Percentiles rank a stretch among this genome's conserved stretches.
Evolutionary conservation across 2,113 vertebrate genomes (phyloP).

Genomic region (Chloroceryle aenea): DNA sequence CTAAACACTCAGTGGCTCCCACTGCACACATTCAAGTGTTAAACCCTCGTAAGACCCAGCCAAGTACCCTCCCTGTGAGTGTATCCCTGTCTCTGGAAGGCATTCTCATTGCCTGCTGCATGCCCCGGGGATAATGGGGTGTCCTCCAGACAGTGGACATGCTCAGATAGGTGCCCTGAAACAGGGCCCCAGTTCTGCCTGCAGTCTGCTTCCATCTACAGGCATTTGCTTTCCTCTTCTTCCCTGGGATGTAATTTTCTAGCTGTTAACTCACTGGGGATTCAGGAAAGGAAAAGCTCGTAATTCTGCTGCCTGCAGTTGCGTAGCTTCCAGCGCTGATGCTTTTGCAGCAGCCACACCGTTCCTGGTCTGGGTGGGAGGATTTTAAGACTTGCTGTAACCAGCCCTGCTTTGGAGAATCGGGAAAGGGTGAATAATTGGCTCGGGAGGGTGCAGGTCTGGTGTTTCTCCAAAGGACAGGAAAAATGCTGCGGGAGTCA

Average conservation of each 20-base stretch:
- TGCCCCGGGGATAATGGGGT: background rate
- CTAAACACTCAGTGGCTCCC: background rate
- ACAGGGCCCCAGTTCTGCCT: background rate
- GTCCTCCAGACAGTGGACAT: background rate
- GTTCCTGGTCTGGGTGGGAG: background rate
- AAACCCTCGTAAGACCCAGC: background rate
- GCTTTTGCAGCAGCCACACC: background rate
- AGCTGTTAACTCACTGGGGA: background rate
- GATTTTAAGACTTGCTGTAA: too few relatives aligned
- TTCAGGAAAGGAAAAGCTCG: background rate
- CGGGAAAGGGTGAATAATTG: background rate
- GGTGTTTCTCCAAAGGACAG: background rate
- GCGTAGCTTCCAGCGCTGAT: background rate
- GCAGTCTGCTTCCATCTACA: background rate
- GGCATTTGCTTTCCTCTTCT: background rate
- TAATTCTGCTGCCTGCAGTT: accelerated
- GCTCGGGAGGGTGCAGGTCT: background rate
- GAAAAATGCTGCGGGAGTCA: background rate
- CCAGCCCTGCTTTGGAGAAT: background rate
- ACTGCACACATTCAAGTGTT: background rate
- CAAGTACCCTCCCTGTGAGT: background rate
- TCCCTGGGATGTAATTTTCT: background rate
- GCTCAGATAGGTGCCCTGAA: background rate
- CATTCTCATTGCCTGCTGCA: background rate
- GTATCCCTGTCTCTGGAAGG: background rate